Conservation (phyloP, 1,140 invertebrate species). For the Bombus confusus region DNA sequence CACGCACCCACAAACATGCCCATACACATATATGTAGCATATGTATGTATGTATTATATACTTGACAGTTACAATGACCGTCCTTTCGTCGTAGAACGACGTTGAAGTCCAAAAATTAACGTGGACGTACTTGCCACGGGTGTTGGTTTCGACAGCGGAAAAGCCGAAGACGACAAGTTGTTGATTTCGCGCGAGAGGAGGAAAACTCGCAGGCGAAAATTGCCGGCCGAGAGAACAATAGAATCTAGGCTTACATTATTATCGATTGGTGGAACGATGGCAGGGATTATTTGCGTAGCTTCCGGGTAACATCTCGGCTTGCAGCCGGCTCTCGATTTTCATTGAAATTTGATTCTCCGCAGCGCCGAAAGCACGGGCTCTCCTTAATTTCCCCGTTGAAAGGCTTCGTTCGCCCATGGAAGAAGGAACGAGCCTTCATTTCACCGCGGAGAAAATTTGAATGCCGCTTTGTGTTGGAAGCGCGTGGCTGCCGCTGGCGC, state of each 20-base stretch:
- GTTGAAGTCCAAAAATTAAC: too few species aligned
- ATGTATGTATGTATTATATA: too few species aligned
- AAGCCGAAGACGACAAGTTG: too few species aligned
- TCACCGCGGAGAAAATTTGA: conserved; percentile 29
- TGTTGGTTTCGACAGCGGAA: too few species aligned
- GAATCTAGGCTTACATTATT: not conserved
- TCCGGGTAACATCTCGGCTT: not conserved
- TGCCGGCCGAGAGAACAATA: not conserved
- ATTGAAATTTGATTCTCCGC: conserved; percentile 25
- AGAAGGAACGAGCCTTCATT: conserved; percentile 31
- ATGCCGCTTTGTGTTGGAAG: conserved; percentile 35
- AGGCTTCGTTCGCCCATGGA: not conserved
- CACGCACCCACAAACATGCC: too few species aligned
- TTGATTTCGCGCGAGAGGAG: too few species aligned
- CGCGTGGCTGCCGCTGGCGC: not conserved
- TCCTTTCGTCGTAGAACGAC: too few species aligned
- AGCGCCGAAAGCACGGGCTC: not conserved
- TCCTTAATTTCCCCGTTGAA: conserved; percentile 17
- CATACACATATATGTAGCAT: too few species aligned
- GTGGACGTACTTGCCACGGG: too few species aligned
- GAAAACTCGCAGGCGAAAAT: not conserved
- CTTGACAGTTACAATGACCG: too few species aligned
- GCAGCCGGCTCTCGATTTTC: not conserved
- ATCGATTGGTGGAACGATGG: not conserved
- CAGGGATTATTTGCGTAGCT: not conserved